phyloP scores from a whole-genome alignment of 2,113 vertebrate genomes.

The Tapirus terrestris region DNA sequence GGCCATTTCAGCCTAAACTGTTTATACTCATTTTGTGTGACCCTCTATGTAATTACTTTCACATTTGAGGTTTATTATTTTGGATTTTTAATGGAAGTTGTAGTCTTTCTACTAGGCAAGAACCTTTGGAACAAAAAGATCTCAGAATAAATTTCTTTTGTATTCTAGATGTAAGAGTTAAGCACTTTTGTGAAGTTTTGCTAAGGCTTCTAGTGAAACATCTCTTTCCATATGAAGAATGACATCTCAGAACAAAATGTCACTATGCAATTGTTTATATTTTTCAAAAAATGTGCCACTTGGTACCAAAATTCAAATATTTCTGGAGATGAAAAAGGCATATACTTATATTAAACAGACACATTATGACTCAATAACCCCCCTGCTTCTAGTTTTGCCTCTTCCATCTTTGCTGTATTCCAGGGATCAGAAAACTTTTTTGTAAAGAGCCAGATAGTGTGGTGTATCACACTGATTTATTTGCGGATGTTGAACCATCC shows the following conservation, averaged over 20 bases:
- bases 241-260: not conserved
- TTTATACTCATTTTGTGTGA: constrained; percentile 58
- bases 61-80: constrained; percentile 58
- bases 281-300: not conserved
- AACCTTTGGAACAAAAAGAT: not conserved
- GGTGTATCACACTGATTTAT: too few species aligned
- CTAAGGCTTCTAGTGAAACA: constrained; percentile 5
- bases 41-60: constrained; percentile 51
- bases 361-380: not conserved
- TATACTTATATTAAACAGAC: not conserved
- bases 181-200: not conserved
- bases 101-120: not conserved
- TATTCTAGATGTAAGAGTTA: constrained; percentile 5
- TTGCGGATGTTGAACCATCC: too few species aligned
- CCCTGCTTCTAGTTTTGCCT: not conserved
- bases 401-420: not conserved
- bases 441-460: not conserved
- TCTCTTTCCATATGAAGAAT: not conserved
- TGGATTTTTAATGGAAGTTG: not conserved
- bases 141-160: not conserved
- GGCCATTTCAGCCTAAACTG: not conserved
- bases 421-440: not conserved
- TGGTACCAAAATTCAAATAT: not conserved
- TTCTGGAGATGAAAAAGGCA: not conserved
- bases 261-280: not conserved